Conservation (phyloP, 2,113 vertebrate species). For the Lota lota region DNA sequence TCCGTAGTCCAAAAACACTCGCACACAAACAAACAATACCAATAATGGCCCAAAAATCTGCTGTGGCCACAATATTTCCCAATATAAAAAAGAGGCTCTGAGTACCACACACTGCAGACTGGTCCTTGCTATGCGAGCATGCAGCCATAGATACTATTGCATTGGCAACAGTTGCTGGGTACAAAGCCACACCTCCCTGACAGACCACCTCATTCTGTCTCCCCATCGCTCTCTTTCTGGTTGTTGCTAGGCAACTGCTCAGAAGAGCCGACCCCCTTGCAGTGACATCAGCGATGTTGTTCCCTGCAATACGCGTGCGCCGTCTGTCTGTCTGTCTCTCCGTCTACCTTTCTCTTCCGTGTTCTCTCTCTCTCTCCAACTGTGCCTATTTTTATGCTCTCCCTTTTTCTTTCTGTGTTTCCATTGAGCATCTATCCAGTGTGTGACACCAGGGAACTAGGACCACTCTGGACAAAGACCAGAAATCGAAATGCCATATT, state of each 20-base stretch:
- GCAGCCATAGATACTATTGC: slow-evolving; percentile 27
- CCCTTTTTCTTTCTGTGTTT: too few species aligned
- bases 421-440: too few species aligned
- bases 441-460: too few species aligned
- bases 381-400: too few species aligned
- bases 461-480: too few species aligned
- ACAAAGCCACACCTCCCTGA: slow-evolving; percentile 53
- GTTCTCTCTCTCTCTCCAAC: neutral
- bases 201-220: slow-evolving; percentile 13
- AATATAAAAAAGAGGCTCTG: too few species aligned
- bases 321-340: neutral
- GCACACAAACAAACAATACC: too few species aligned
- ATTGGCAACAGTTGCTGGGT: slow-evolving; percentile 45
- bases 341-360: neutral
- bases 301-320: slow-evolving; percentile 13
- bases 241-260: slow-evolving; percentile 68
- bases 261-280: slow-evolving; percentile 34
- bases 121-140: slow-evolving; percentile 20
- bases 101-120: slow-evolving; percentile 11
- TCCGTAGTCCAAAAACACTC: too few species aligned
- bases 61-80: too few species aligned
- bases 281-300: slow-evolving; percentile 21
- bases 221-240: slow-evolving; percentile 16
- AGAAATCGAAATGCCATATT: too few species aligned
- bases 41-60: too few species aligned